Evolutionary conservation across 2,797 vertebrate genomes (phyloP).

Genomic region (Cossypha heuglini): DNA sequence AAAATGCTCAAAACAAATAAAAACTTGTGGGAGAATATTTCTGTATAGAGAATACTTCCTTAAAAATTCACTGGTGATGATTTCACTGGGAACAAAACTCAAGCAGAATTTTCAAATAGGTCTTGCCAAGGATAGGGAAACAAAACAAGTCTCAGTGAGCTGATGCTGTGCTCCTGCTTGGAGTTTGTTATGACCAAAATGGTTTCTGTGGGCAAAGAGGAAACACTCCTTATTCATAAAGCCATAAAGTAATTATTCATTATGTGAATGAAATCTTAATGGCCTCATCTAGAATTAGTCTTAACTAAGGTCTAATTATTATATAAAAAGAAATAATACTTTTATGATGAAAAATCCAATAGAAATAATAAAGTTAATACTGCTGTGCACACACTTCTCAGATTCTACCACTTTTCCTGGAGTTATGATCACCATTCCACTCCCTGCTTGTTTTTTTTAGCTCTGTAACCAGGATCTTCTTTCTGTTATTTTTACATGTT

Average conservation of each 20-base stretch:
- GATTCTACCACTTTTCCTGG: not conserved
- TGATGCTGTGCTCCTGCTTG: not conserved
- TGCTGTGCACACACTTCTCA: not conserved
- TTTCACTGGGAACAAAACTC: not conserved
- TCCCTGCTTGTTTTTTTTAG: not conserved
- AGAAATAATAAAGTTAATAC: not conserved
- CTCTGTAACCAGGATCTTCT: not conserved
- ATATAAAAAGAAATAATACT: not conserved
- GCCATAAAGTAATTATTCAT: not conserved
- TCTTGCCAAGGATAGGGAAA: not conserved
- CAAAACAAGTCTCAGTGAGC: not conserved
- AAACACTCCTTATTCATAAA: not conserved
- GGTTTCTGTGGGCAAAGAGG: not conserved
- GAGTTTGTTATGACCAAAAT: not conserved
- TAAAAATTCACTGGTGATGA: not conserved
- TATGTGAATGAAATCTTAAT: not conserved
- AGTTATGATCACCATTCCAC: not conserved
- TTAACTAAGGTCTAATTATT: not conserved
- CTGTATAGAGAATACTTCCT: not conserved
- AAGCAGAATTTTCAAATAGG: not conserved
- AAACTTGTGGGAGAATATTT: not conserved
- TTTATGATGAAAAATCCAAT: not conserved
- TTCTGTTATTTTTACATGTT: not conserved
- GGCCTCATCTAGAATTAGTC: not conserved
- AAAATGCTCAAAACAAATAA: not conserved